phyloP scores from a whole-genome alignment of 2,113 vertebrate genomes.

The Sinocyclocheilus maitianheensis region DNA sequence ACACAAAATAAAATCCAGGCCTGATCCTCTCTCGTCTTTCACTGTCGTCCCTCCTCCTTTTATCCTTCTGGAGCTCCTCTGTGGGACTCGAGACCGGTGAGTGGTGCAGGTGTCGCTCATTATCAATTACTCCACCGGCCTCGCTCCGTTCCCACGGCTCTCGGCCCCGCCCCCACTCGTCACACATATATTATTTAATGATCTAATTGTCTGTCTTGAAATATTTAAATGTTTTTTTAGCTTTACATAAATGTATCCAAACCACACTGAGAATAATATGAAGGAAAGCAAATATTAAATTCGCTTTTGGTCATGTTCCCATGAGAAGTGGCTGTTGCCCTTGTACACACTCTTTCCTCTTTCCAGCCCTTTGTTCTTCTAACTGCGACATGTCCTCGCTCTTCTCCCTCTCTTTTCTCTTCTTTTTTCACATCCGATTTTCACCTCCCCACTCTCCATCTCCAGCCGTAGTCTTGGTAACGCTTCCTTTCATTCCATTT shows the following conservation, averaged over 20 bases:
- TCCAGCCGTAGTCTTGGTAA: slow-evolving; percentile 41
- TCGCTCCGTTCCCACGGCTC: too few species aligned
- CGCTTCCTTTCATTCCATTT: slow-evolving; percentile 55
- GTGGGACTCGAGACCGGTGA: too few species aligned
- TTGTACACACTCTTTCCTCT: slow-evolving; percentile 52
- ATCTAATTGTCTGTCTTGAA: background rate
- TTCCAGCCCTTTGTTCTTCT: slow-evolving; percentile 48
- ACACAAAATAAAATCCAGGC: too few species aligned
- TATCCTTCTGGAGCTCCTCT: too few species aligned
- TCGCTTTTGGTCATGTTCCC: background rate
- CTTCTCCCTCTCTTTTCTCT: slow-evolving; percentile 58
- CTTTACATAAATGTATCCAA: background rate
- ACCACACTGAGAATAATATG: background rate
- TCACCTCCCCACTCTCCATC: background rate
- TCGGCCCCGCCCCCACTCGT: too few species aligned
- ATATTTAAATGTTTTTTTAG: slow-evolving; percentile 13
- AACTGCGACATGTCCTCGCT: slow-evolving; percentile 59
- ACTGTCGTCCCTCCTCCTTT: too few species aligned
- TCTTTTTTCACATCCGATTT: slow-evolving; percentile 44
- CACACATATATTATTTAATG: background rate
- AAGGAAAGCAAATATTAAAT: background rate
- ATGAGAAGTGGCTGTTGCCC: background rate
- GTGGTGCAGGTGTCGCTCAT: too few species aligned
- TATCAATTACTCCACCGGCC: too few species aligned
- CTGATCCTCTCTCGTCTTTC: too few species aligned